phyloP scores from a whole-genome alignment of 2,797 vertebrate species.

The Rallus crepitans region DNA sequence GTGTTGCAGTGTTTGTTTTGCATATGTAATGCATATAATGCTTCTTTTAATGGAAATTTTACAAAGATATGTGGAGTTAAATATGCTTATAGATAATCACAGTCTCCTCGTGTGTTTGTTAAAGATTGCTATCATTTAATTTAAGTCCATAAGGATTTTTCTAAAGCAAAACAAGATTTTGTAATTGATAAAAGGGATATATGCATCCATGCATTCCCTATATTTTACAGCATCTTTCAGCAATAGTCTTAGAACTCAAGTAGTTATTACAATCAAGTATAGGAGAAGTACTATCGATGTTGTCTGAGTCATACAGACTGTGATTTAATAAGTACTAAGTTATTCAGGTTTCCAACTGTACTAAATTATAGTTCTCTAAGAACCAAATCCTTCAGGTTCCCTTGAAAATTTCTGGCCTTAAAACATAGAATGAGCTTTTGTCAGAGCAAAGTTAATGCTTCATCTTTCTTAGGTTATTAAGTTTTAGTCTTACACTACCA shows the following conservation, averaged over 20 bases:
- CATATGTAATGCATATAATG: not conserved
- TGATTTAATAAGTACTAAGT: not conserved
- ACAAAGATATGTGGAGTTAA: not conserved
- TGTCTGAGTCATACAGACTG: not conserved
- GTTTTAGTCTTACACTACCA: constrained; percentile 41
- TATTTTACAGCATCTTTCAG: not conserved
- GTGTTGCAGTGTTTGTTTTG: not conserved
- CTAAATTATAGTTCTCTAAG: not conserved
- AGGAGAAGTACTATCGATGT: not conserved
- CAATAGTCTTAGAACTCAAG: not conserved
- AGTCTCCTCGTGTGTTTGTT: not conserved
- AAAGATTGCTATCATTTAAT: constrained; percentile 30
- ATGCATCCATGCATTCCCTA: accelerated
- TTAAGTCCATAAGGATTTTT: not conserved
- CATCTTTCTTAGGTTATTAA: constrained; percentile 71
- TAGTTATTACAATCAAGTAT: not conserved
- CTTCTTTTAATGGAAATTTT: not conserved
- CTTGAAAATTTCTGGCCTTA: constrained; percentile 44
- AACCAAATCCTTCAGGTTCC: constrained; percentile 12
- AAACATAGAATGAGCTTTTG: constrained; percentile 56
- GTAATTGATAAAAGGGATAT: not conserved
- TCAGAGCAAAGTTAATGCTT: constrained; percentile 39
- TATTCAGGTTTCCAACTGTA: not conserved
- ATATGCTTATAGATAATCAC: not conserved
- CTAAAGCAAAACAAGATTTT: not conserved